These are phyloP conservation scores for Brachionus calyciflorus DNA, from an alignment of 1,140 invertebrate genomes.

Conservation along the genomic window DNA sequence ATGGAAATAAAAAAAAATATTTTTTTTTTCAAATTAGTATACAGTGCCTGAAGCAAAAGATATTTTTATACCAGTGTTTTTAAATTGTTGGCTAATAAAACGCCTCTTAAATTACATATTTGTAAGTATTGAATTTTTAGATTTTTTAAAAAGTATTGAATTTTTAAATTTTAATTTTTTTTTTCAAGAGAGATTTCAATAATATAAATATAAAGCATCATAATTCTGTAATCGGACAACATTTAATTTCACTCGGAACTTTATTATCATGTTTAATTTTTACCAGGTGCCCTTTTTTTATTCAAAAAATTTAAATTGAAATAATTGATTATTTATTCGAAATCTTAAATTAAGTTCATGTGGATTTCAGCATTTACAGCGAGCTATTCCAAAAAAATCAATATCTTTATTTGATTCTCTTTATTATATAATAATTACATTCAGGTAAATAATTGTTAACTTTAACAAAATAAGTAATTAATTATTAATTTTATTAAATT, in stretches of 20 bases:
- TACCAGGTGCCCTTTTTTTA: too few species aligned
- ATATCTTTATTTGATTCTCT: conserved; percentile 33
- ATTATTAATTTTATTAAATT: too few species aligned
- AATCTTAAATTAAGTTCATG: background rate
- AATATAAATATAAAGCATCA: conserved; percentile 46
- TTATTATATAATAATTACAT: conserved; percentile 44
- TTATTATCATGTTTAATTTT: conserved; percentile 43
- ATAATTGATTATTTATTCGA: background rate
- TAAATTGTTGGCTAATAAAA: conserved; percentile 47
- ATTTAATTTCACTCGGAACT: conserved; percentile 37
- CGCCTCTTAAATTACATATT: conserved; percentile 38
- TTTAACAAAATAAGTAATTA: too few species aligned
- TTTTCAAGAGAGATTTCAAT: conserved; percentile 36
- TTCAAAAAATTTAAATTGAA: background rate
- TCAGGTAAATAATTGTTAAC: too few species aligned
- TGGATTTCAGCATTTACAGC: conserved; percentile 46
- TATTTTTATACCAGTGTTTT: conserved; percentile 46
- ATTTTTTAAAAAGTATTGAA: background rate
- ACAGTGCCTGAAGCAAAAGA: background rate
- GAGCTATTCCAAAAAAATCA: conserved; percentile 39
- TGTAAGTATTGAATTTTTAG: background rate
- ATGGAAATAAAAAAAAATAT: background rate
- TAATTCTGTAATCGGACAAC: conserved; percentile 38
- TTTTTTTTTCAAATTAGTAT: background rate
- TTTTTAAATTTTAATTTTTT: background rate